These are phyloP conservation scores for Tachypleus tridentatus DNA, from an alignment of 1,140 invertebrate genomes.

Conservation along the genomic window DNA sequence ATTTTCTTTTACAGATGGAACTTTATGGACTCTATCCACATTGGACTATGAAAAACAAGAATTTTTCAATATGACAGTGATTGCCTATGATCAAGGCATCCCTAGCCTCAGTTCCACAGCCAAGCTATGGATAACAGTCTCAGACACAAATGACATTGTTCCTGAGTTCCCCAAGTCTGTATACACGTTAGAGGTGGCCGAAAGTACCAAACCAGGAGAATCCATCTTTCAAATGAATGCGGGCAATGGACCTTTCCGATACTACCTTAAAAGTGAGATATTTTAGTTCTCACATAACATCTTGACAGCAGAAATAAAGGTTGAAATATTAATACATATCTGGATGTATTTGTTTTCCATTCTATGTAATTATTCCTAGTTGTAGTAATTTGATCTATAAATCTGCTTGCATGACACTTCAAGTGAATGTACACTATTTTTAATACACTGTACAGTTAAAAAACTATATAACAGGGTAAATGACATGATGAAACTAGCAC, in stretches of 20 bases:
- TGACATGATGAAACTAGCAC: too few relatives aligned
- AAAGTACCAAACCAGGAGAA: conserved; percentile 28
- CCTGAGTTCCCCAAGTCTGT: conserved; percentile 30
- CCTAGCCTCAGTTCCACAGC: conserved; percentile 65
- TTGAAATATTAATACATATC: too few relatives aligned
- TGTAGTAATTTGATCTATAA: too few relatives aligned
- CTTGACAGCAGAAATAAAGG: too few relatives aligned
- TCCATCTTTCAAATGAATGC: conserved; percentile 27
- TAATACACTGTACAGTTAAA: too few relatives aligned
- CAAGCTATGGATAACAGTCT: conserved; percentile 40
- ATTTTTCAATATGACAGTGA: conserved; percentile 58
- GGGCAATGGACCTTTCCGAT: conserved; percentile 27
- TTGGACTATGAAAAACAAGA: conserved; percentile 56
- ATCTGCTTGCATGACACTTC: too few relatives aligned
- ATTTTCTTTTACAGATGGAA: conserved; percentile 44
- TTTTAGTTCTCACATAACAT: neutral
- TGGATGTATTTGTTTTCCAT: too few relatives aligned
- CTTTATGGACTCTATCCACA: conserved; percentile 54
- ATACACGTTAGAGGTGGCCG: conserved; percentile 30
- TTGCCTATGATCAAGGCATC: conserved; percentile 68
- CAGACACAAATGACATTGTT: conserved; percentile 28
- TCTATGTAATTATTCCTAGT: too few relatives aligned
- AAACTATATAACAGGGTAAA: too few relatives aligned
- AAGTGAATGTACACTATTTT: too few relatives aligned
- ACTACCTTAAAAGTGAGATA: conserved; percentile 20